Evolutionary conservation across 2,113 vertebrate genomes (phyloP), one percentile per base, ranked within the genome.

Genomic region (Caranx ignobilis): DNA sequence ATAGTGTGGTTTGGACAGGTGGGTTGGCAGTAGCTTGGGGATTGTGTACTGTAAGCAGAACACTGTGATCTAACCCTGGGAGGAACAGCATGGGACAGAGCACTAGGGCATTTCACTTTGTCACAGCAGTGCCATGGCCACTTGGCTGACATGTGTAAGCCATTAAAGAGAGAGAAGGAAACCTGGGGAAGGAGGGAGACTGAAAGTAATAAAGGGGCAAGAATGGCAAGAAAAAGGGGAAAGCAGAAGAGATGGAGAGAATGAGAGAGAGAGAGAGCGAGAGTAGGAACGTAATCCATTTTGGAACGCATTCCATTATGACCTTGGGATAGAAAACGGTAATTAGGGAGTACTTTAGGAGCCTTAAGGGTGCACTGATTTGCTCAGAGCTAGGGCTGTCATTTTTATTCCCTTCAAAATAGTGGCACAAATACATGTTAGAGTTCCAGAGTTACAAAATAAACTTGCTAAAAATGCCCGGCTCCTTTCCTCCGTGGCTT

Each of bases 311-410:
- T 94, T 93, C 91, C 91, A 89, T 71, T 78, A 75, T 88, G 93
- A 89, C 91, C 93, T 87, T 83, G 87, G 82, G 77, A 89, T 83
- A 83, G 82, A 83, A 91, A 89, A 88, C 81, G 67, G 84, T 93
- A 94, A 95, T 95, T 91, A 93, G 75, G 92, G 88, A 82, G 79
- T 82, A 82, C 79, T 94, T 93, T 91, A 79, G 81, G 75, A 89
- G 74, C 61, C 74, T 66, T 73, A 59, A 75, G 70, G 76, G 75
- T 70, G 87, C 79, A 65, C 70, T 74, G 61, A 87, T 87, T 89
- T 86, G 79, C 83, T 79, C 55, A 37, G 45, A 79, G 77, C 57
- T n/a, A 66, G 73, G 60, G 31, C 75, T 81, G 78, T 87, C 83
- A 72, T 89, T 91, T 93, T 87, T 85, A 81, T 88, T 79, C 71